A percentile compares a stretch with the other conserved stretches of the same genome.
phyloP scores from a whole-genome alignment of 2,113 vertebrate species.

The Loxodonta africana region DNA sequence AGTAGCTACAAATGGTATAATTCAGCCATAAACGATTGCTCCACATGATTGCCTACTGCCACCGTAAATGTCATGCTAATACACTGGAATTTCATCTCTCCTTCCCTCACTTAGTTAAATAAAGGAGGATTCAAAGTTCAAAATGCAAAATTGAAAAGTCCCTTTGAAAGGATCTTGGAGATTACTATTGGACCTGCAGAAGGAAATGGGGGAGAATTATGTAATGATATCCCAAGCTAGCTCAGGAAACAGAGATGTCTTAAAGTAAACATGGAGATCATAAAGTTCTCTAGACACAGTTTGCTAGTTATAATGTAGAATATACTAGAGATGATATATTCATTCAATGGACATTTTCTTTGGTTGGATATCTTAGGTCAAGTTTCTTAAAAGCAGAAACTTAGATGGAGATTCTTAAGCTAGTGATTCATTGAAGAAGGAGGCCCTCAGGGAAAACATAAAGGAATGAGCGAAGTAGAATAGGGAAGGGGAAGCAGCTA shows the following conservation, averaged over 20 bases:
- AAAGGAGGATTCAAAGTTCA: slow-evolving; percentile 65
- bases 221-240: background rate
- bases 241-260: slow-evolving; percentile 7
- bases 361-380: background rate
- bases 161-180: slow-evolving; percentile 34
- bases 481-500: background rate
- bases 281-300: background rate
- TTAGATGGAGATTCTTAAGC: background rate
- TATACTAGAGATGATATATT: background rate
- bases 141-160: slow-evolving; percentile 60
- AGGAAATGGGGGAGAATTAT: background rate
- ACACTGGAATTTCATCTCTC: slow-evolving; percentile 42
- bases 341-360: background rate
- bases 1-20: slow-evolving; percentile 62
- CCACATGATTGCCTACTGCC: slow-evolving; percentile 22
- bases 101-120: slow-evolving; percentile 41
- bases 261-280: background rate
- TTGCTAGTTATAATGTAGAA: background rate
- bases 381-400: background rate
- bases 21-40: slow-evolving; percentile 59
- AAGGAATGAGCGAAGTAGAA: background rate
- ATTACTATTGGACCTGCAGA: background rate
- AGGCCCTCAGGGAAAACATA: background rate
- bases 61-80: slow-evolving; percentile 69
- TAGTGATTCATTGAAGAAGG: background rate